phyloP scores from a whole-genome alignment of 2,797 vertebrate genomes.

The Silurus aristotelis region DNA sequence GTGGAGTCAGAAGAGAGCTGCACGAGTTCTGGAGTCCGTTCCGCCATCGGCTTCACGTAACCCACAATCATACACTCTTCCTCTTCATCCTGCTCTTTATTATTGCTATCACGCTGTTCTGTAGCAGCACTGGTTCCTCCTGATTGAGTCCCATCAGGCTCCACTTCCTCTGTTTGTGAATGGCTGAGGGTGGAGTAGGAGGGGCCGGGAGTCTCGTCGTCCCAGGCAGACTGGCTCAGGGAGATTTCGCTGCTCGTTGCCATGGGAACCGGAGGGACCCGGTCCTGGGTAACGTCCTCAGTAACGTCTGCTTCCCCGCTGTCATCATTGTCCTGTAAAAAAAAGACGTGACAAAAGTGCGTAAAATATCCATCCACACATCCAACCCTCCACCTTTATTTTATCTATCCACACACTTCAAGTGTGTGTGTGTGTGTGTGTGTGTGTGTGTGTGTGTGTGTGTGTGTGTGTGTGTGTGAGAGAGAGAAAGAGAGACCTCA shows the following conservation, averaged over 20 bases:
- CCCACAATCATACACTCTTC: constrained; percentile 90
- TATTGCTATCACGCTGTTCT: neutral
- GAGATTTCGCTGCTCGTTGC: constrained; percentile 40
- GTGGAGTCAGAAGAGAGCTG: constrained; percentile 88
- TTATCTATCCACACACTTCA: neutral
- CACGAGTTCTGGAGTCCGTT: constrained; percentile 92
- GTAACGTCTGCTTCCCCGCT: constrained; percentile 23
- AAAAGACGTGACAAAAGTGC: neutral
- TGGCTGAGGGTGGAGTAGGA: constrained; percentile 82
- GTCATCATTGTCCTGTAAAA: constrained; percentile 42
- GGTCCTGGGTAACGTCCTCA: constrained; percentile 20
- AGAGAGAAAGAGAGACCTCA: constrained; percentile 67
- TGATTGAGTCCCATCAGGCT: constrained; percentile 22
- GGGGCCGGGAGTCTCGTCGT: constrained; percentile 94
- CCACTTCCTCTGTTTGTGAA: constrained; percentile 64
- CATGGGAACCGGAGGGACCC: constrained; percentile 2
- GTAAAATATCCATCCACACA: neutral
- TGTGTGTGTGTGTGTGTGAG: constrained; percentile 27
- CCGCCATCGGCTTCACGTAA: constrained; percentile 86
- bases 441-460: neutral
- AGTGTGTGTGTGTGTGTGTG: neutral
- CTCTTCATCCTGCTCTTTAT: constrained; percentile 53
- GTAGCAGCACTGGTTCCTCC: neutral
- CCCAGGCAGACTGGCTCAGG: constrained; percentile 83
- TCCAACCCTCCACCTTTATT: neutral